These are phyloP conservation scores for Sebastes aleutianus DNA, from an alignment of 2,797 vertebrate species.

Conservation along the genomic window DNA sequence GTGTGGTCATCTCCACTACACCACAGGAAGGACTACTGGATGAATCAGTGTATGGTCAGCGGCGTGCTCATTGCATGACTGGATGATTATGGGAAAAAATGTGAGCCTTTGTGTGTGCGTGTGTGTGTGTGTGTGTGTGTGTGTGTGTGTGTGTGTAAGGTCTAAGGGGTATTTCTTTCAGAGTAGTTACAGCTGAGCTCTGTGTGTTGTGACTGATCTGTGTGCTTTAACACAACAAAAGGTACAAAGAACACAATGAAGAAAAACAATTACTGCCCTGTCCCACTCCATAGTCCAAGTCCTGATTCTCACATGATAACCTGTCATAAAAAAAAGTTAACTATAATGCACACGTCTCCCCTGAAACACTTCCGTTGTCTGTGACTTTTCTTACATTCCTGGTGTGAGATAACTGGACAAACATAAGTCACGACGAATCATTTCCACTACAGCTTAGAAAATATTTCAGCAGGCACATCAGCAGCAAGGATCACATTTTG, in stretches of 20 bases:
- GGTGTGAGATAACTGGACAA: background rate
- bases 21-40: constrained; percentile 5
- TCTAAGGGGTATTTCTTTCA: background rate
- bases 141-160: background rate
- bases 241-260: background rate
- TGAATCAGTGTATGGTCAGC: constrained; percentile 35
- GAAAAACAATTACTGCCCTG: background rate
- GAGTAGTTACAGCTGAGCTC: background rate
- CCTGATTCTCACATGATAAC: background rate
- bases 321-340: background rate
- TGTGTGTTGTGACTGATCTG: background rate
- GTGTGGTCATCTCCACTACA: constrained; percentile 15
- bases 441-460: background rate
- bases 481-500: background rate
- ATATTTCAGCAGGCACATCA: background rate
- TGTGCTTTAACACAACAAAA: background rate
- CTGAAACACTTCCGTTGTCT: background rate
- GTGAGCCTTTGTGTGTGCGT: background rate
- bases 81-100: constrained; percentile 30
- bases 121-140: background rate
- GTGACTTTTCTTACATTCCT: no score
- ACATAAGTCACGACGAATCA: background rate
- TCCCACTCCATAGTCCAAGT: background rate
- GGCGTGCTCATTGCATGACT: constrained; percentile 33
- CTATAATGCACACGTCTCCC: background rate